Percentiles rank a stretch among this genome's conserved stretches.
phyloP scores from a whole-genome alignment of 2,888 invertebrate species.

The Himalopsyche anomala region DNA sequence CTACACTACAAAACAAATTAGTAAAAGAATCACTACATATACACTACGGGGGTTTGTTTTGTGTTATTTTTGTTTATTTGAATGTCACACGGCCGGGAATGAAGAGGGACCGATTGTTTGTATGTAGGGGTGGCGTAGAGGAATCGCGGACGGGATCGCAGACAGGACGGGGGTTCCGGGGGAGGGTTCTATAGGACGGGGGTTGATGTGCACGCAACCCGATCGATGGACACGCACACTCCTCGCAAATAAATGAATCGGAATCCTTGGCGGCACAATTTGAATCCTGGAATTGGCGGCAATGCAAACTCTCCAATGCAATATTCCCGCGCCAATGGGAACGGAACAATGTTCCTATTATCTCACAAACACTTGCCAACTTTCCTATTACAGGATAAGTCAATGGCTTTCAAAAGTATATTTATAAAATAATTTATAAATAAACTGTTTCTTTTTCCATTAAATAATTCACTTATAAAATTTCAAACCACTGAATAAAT shows the following conservation, averaged over 20 bases:
- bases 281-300: conserved; percentile 47
- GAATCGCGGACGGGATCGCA: conserved; percentile 52
- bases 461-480: not conserved
- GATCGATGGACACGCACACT: conserved; percentile 62
- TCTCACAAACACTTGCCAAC: conserved; percentile 16
- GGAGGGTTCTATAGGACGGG: conserved; percentile 44
- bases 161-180: conserved; percentile 53
- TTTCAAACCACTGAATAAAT: not conserved
- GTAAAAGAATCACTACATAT: conserved; percentile 63
- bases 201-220: conserved; percentile 63
- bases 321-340: conserved; percentile 25
- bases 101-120: conserved; percentile 41
- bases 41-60: conserved; percentile 54
- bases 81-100: conserved; percentile 40
- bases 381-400: not conserved
- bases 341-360: not conserved
- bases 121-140: conserved; percentile 57
- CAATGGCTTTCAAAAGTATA: not conserved
- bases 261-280: conserved; percentile 55
- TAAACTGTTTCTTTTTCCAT: not conserved
- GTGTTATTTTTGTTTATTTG: conserved; percentile 32
- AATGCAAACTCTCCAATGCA: not conserved
- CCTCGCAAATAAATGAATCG: conserved; percentile 47
- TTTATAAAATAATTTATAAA: conserved; percentile 24
- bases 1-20: conserved; percentile 61